phyloP scores from a whole-genome alignment of 2,888 invertebrate genomes.

The Oscheius onirici region DNA sequence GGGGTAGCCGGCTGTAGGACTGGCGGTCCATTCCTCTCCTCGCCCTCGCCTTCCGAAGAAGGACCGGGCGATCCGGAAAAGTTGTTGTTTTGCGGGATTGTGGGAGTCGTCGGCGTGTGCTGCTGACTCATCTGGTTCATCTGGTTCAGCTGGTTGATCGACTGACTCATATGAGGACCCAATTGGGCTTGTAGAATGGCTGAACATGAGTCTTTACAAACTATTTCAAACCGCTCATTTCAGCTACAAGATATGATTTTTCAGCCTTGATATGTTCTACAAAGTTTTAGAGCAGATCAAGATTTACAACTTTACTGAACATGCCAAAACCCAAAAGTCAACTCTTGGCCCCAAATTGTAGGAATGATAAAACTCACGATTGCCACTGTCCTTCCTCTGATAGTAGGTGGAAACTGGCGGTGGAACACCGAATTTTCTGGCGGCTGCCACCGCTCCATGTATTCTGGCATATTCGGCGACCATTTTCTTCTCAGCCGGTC shows the following conservation, averaged over 20 bases:
- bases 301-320: too few species aligned
- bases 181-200: slow-evolving; percentile 24
- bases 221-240: too few species aligned
- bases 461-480: slow-evolving; percentile 41
- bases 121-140: background rate
- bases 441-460: slow-evolving; percentile 31
- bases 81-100: background rate
- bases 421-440: slow-evolving; percentile 40
- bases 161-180: background rate
- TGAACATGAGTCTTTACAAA: too few species aligned
- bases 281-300: too few species aligned
- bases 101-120: slow-evolving; percentile 18
- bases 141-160: slow-evolving; percentile 1
- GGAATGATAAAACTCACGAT: too few species aligned
- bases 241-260: too few species aligned
- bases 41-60: slow-evolving; percentile 42
- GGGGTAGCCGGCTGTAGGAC: slow-evolving; percentile 17
- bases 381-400: slow-evolving; percentile 49
- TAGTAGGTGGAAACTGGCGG: slow-evolving; percentile 48
- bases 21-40: slow-evolving; percentile 10
- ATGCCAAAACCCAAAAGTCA: too few species aligned
- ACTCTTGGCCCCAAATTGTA: too few species aligned
- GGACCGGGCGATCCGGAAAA: slow-evolving; percentile 49
- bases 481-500: slow-evolving; percentile 32
- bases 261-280: too few species aligned